These are phyloP conservation scores for Parapsyche elsis DNA, from an alignment of 1,140 invertebrate genomes.

Conservation along the genomic window DNA sequence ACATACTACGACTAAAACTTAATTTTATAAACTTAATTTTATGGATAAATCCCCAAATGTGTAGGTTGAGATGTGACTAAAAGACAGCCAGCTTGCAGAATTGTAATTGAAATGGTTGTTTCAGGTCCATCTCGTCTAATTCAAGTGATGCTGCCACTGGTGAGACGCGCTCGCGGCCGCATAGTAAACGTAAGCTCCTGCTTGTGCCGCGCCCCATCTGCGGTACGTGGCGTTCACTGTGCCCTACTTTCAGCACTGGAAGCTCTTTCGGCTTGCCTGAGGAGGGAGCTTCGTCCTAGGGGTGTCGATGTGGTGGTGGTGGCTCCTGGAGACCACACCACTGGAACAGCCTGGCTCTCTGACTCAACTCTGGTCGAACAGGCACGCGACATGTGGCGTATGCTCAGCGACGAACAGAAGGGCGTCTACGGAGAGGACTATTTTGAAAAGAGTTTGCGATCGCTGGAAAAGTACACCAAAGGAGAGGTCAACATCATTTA, in stretches of 20 bases:
- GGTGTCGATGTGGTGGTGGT: constrained; percentile 82
- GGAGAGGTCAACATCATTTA: constrained; percentile 66
- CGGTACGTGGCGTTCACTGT: constrained; percentile 82
- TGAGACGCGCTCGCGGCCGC: constrained; percentile 79
- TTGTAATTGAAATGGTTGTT: no score
- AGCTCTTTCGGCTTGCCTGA: constrained; percentile 82
- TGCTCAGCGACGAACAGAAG: constrained; percentile 78
- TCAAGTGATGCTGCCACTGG: constrained; percentile 83
- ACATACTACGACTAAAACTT: no score
- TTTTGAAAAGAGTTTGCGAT: constrained; percentile 80
- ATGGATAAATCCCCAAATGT: no score
- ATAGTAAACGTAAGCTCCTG: constrained; percentile 76
- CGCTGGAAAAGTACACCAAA: constrained; percentile 80
- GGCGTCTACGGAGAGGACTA: constrained; percentile 83
- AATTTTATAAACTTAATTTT: neutral
- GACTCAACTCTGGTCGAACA: constrained; percentile 78
- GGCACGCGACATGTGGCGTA: constrained; percentile 83
- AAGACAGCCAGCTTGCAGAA: no score
- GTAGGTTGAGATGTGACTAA: no score
- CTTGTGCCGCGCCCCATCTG: constrained; percentile 80
- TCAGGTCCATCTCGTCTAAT: constrained; percentile 76
- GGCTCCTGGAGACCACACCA: constrained; percentile 83
- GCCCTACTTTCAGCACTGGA: constrained; percentile 82
- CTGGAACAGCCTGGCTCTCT: constrained; percentile 80
- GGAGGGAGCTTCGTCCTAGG: constrained; percentile 82